These are phyloP conservation scores for Nipponacmea schrenckii DNA, from an alignment of 2,888 invertebrate genomes.

Conservation along the genomic window DNA sequence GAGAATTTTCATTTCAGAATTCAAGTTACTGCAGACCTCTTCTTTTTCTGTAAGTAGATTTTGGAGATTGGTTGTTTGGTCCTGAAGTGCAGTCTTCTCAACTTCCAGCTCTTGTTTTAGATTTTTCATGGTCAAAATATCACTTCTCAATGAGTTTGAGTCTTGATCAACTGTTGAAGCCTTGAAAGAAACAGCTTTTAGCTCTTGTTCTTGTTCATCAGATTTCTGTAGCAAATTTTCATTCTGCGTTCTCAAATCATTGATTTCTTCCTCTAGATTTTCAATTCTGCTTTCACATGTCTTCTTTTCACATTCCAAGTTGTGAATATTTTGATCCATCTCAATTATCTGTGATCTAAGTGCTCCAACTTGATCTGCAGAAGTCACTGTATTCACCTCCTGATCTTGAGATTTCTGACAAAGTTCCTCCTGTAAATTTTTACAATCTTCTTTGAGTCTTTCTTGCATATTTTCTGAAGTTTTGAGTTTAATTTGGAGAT, in stretches of 20 bases:
- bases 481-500: slow-evolving; percentile 18
- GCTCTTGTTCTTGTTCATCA: background rate
- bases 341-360: background rate
- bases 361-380: slow-evolving; percentile 12
- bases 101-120: background rate
- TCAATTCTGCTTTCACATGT: slow-evolving; percentile 9
- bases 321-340: slow-evolving; percentile 18
- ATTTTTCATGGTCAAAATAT: background rate
- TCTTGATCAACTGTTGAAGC: slow-evolving; percentile 12
- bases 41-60: slow-evolving; percentile 20
- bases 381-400: background rate
- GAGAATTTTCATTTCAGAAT: slow-evolving; percentile 6
- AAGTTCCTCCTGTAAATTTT: slow-evolving; percentile 10
- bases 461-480: slow-evolving; percentile 18
- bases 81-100: slow-evolving; percentile 13
- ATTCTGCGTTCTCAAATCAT: slow-evolving; percentile 9
- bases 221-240: slow-evolving; percentile 5
- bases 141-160: background rate
- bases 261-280: slow-evolving; percentile 12
- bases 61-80: slow-evolving; percentile 9
- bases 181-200: background rate
- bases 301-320: slow-evolving; percentile 7
- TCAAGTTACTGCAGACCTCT: slow-evolving; percentile 20
- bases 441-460: slow-evolving; percentile 19
- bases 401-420: slow-evolving; percentile 13